phyloP scores from a whole-genome alignment of 2,113 vertebrate genomes.

The Sinocyclocheilus maitianheensis region DNA sequence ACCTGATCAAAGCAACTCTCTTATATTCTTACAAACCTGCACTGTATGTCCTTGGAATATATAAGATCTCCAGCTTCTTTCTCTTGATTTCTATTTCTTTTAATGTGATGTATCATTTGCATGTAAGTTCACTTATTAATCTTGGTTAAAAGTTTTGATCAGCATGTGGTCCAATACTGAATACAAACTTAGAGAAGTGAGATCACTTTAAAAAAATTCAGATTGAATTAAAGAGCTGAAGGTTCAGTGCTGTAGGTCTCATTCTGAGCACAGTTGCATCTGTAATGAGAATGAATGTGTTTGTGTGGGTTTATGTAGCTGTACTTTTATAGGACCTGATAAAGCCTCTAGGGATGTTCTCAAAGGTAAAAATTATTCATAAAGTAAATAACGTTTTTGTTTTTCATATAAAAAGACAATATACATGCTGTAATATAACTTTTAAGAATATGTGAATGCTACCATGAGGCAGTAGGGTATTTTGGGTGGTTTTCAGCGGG shows the following conservation, averaged over 20 bases:
- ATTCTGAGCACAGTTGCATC: not conserved
- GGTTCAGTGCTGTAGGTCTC: not conserved
- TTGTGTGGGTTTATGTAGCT: slow-evolving; percentile 21
- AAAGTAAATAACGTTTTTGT: not conserved
- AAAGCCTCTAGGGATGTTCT: not conserved
- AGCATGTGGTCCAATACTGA: not conserved
- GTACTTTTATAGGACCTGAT: not conserved
- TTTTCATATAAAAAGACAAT: slow-evolving; percentile 5
- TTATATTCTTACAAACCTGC: not conserved
- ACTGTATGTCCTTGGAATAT: not conserved
- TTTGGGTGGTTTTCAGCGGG: not conserved
- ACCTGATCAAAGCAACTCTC: slow-evolving; percentile 6
- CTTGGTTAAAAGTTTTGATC: slow-evolving; percentile 11
- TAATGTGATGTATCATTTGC: not conserved
- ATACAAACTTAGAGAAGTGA: not conserved
- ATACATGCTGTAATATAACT: not conserved
- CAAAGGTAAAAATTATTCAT: not conserved
- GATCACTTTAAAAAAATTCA: not conserved
- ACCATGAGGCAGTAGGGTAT: not conserved
- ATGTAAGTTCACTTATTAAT: slow-evolving; percentile 2
- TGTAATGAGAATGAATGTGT: slow-evolving; percentile 19
- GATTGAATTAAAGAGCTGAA: not conserved
- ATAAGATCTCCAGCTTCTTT: not conserved
- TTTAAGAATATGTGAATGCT: not conserved
- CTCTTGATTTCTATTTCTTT: not conserved